Evolutionary conservation across 2,888 invertebrate genomes (phyloP), one percentile per base, ranked within the genome.

Genomic region (Philaethria dido): DNA sequence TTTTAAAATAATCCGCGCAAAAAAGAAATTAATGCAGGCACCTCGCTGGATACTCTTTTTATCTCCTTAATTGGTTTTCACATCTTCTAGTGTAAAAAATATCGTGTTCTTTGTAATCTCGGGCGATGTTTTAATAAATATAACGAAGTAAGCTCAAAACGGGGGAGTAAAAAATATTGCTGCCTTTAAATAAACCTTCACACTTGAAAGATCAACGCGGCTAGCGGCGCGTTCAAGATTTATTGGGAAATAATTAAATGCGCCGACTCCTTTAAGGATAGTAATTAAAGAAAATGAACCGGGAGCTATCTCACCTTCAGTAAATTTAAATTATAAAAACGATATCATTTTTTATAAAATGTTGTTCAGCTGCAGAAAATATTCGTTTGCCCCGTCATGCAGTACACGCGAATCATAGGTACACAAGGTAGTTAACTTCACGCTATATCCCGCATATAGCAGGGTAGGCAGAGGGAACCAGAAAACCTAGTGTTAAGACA

Each of bases 1-100:
- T 92, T 92, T 92, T 89, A 92, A 92, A 92, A 92, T 92, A 92
- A 92, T 92, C 92, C 91, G 87, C 89, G 83, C 92, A 91, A 92
- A 92, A 92, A 92, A 92, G 84, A 90, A 92, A 92, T 92, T 92
- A 92, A 91, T 92, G 91, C 91, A 88, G 89, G 90, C 91, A 90
- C 92, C 92, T 92, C 90, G 83, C 88, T 84, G 87, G 91, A 91
- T 88, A 88, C 85, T 81, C 90, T 91, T 92, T 93, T 93, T 93
- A 93, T 93, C 93, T 93, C 87, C 89, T 92, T 93, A 93, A 93
- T 93, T 93, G 92, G 92, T 93, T 93, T 93, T 93, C 92, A 92
- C 92, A 93, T 93, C 93, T 93, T 89, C 85, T 87, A 85, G 88
- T 92, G 88, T 87, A 92, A 92, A 92, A 91, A 92, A 92, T 92